phyloP scores from a whole-genome alignment of 2,113 vertebrate species.

The Xiphorhynchus elegans region DNA sequence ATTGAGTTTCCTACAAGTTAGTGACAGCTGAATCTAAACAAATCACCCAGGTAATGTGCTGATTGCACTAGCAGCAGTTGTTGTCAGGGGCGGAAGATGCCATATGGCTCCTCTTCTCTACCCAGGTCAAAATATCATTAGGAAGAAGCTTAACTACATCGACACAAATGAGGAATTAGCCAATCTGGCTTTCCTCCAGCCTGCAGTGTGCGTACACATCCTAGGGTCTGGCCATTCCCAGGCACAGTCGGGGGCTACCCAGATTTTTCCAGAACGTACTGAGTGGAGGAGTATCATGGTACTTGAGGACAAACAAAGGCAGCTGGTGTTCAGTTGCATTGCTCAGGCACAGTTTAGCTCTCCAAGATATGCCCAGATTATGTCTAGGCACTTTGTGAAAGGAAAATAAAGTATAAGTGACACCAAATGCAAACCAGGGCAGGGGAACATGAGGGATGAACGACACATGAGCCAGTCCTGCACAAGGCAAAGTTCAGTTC shows the following conservation, averaged over 20 bases:
- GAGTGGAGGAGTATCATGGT: not conserved
- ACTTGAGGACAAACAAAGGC: constrained; percentile 32
- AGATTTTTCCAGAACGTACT: not conserved
- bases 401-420: not conserved
- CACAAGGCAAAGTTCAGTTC: accelerated
- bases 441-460: accelerated
- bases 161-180: not conserved
- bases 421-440: accelerated
- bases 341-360: not conserved
- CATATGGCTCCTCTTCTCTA: constrained; percentile 41
- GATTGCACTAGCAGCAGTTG: constrained; percentile 9
- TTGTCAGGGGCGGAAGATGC: constrained; percentile 7
- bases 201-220: accelerated
- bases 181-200: not conserved
- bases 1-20: constrained; percentile 11
- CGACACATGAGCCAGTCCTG: not conserved
- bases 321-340: not conserved
- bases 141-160: not conserved
- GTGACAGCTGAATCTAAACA: constrained; percentile 6
- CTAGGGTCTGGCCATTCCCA: not conserved
- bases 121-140: constrained; percentile 31
- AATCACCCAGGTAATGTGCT: constrained; percentile 2
- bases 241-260: not conserved
- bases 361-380: not conserved
- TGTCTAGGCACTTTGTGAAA: not conserved